Base-by-base conservation (phyloP, 2,888 invertebrate genomes). In the Kuschelorhynchus macadamiae region DNA sequence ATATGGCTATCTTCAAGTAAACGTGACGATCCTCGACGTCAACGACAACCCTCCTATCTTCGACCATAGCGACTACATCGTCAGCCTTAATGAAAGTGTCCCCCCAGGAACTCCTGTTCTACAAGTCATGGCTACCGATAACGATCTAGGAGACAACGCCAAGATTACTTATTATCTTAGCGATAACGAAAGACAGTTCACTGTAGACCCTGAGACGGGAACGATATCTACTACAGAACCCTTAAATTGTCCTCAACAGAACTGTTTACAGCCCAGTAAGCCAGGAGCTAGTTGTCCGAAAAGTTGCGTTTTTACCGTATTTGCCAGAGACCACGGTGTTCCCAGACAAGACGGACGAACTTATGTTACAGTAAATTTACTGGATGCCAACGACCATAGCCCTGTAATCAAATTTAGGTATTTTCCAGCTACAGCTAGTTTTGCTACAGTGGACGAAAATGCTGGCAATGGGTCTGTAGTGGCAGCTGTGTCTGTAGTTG, bases 21-120 rank as follows among this genome's bases (percentile, higher is more conserved):
- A 96, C 82, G 94, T 97, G 12, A 92, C 94, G 56, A 92, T 97
- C 70, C 85, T 95, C 73, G 96, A 97, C 83, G 95, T 95, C 5
- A 97, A 97, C 81, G 97, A 97, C 81, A 96, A 96, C 84, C 95
- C 96, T 11, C 96, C 96, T 33, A 93, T 96, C 74, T 96, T 96
- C 80, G 95, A 95, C 83, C 96, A 96, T 81, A 96, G 95, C 85
- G 96, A 97, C 81, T 98, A 97, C 83, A 93, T 92, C 64, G 95
- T 95, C 0, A 92, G 93, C 42, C 82, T 98, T 53, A 97, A 97
- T 84, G 97, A 98, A 84, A 97, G 95, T 79, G 94, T 95, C 7
- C 91, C 93, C n/a, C 91, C 93, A 0, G 96, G 96, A 2, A 94
- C 95, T 0, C 90, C 90, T 39, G 96, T 97, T 5, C 85, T 97